phyloP scores from a whole-genome alignment of 2,797 vertebrate species.

The Artibeus lituratus region DNA sequence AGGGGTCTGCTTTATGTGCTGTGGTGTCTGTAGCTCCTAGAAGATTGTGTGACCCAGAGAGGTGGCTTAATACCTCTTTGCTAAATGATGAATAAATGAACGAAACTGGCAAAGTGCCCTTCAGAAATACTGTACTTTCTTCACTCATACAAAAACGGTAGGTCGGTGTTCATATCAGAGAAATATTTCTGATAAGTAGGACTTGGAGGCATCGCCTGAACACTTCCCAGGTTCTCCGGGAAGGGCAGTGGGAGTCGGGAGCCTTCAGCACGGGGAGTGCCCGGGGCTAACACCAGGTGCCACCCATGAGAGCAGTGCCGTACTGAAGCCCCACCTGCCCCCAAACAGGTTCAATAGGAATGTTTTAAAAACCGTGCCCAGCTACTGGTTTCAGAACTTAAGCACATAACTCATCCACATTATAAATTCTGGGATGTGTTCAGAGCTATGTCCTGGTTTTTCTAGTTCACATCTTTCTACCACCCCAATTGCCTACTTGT shows the following conservation, averaged over 20 bases:
- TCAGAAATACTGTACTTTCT: neutral
- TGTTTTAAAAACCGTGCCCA: neutral
- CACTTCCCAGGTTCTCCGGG: neutral
- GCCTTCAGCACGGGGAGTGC: neutral
- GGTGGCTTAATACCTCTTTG: neutral
- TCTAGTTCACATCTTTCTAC: slow-evolving; percentile 16
- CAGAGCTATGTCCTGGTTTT: neutral
- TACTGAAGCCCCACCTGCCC: neutral
- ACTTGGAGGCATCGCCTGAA: neutral
- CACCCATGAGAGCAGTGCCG: neutral
- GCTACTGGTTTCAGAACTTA: neutral
- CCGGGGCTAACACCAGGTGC: neutral
- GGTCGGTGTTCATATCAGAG: neutral
- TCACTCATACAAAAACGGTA: neutral
- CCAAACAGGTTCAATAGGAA: neutral
- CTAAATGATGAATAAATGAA: neutral
- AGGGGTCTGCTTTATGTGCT: neutral
- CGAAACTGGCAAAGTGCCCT: neutral
- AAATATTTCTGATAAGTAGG: neutral
- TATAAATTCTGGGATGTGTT: neutral
- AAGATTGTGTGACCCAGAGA: neutral
- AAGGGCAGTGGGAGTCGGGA: neutral
- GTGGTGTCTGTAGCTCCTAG: neutral
- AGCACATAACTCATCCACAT: neutral
- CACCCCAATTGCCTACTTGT: slow-evolving; percentile 13